These are phyloP conservation scores for Fratercula arctica DNA, from an alignment of 2,797 vertebrate species.

Conservation along the genomic window DNA sequence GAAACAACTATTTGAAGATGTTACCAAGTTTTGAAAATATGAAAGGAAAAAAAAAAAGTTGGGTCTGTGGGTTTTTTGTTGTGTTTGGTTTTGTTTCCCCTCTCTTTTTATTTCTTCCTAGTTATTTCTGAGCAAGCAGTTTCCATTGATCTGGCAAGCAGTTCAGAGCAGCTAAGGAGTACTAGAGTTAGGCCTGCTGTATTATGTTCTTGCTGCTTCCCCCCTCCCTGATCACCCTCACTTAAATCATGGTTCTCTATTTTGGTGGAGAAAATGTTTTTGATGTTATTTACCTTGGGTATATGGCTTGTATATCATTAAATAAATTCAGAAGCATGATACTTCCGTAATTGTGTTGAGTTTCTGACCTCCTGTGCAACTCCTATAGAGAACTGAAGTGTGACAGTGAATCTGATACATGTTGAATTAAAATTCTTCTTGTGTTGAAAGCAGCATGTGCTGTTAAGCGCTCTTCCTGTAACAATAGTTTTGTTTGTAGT, in stretches of 20 bases:
- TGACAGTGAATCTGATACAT: not conserved
- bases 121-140: not conserved
- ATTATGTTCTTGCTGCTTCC: not conserved
- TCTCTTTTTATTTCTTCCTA: not conserved
- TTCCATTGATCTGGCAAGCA: not conserved
- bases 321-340: not conserved
- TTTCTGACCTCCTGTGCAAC: not conserved
- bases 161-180: not conserved
- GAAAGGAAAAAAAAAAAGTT: not conserved
- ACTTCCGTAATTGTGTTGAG: not conserved
- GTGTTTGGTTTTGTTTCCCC: not conserved
- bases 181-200: not conserved
- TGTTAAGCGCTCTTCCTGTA: not conserved
- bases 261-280: not conserved
- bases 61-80: not conserved
- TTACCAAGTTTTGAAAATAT: not conserved
- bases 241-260: not conserved
- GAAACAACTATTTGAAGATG: not conserved
- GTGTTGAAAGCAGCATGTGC: not conserved
- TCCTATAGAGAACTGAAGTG: not conserved
- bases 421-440: not conserved
- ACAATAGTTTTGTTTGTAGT: not conserved
- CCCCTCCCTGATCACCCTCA: fast-evolving
- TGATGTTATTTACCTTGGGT: not conserved
- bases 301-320: not conserved